Percentiles rank a stretch among this genome's conserved stretches.
phyloP scores from a whole-genome alignment of 2,888 invertebrate species.

The Lordiphosa fenestrarum region DNA sequence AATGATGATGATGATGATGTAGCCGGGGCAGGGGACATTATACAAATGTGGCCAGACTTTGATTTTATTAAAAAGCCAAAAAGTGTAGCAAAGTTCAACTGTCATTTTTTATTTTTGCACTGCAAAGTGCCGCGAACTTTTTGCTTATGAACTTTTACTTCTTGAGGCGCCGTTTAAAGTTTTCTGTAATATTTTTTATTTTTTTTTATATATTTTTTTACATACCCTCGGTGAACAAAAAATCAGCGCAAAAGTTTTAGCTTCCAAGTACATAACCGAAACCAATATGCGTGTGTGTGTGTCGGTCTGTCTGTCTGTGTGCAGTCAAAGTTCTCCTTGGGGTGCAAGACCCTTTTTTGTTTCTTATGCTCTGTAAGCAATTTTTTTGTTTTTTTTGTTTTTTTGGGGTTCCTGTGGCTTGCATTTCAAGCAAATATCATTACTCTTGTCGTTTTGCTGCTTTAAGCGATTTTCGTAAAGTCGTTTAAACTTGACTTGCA shows the following conservation, averaged over 20 bases:
- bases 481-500: conserved; percentile 64
- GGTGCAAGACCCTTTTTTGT: conserved; percentile 46
- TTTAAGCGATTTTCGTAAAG: conserved; percentile 73
- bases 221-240: conserved; percentile 14
- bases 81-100: conserved; percentile 55
- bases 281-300: conserved; percentile 53
- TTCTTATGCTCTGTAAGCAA: conserved; percentile 26
- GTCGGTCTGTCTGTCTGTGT: conserved; percentile 8
- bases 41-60: conserved; percentile 55
- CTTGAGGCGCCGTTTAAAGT: conserved; percentile 57
- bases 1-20: conserved; percentile 44
- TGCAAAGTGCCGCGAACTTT: conserved; percentile 36
- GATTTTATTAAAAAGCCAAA: conserved; percentile 42
- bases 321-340: conserved; percentile 65
- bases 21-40: conserved; percentile 25
- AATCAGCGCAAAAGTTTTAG: conserved; percentile 68
- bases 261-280: conserved; percentile 49
- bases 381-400: conserved; percentile 10
- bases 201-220: conserved; percentile 55
- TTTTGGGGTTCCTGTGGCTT: conserved; percentile 40
- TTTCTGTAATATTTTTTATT: conserved; percentile 30
- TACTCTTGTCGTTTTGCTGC: conserved; percentile 72
- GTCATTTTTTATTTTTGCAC: conserved; percentile 49
- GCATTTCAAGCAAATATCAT: conserved; percentile 66
- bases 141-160: conserved; percentile 59